Evolutionary conservation across 2,888 invertebrate species (phyloP).

Genomic region (Craniophora ligustri): DNA sequence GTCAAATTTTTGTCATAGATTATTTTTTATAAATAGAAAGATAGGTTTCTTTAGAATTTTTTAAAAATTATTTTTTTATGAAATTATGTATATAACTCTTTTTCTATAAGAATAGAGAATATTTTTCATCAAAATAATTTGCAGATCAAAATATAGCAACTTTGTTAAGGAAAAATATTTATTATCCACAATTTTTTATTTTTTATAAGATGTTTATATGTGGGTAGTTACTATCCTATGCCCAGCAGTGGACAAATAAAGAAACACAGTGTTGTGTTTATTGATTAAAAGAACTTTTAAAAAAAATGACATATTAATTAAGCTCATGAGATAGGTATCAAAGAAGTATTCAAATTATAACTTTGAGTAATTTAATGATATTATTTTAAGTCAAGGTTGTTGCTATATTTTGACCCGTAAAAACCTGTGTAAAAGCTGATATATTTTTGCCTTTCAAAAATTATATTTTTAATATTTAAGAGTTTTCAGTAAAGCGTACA

Average conservation of each 20-base stretch:
- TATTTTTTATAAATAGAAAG: slow-evolving; percentile 50
- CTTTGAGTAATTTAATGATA: neutral
- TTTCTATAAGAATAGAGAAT: slow-evolving; percentile 74
- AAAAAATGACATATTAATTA: neutral
- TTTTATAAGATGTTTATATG: neutral
- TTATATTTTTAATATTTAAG: slow-evolving; percentile 11
- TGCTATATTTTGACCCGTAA: slow-evolving; percentile 53
- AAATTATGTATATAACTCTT: slow-evolving; percentile 71
- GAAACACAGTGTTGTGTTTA: neutral
- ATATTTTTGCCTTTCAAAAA: slow-evolving; percentile 62
- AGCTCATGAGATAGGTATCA: neutral
- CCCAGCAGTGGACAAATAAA: neutral
- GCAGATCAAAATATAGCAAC: slow-evolving; percentile 40
- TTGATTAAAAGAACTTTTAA: no score
- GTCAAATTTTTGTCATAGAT: slow-evolving; percentile 28
- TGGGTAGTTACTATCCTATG: no score
- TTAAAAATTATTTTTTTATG: slow-evolving; percentile 56
- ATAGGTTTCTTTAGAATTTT: slow-evolving; percentile 54
- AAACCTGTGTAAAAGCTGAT: slow-evolving; percentile 68
- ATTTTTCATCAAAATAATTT: slow-evolving; percentile 51
- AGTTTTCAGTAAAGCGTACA: slow-evolving; percentile 10
- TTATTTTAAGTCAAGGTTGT: slow-evolving; percentile 1
- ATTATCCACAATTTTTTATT: neutral
- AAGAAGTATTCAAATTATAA: no score
- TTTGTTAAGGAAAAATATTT: neutral